Percentiles rank a stretch among this genome's conserved stretches.
These are phyloP conservation scores for Boloria euphrosyne DNA, from an alignment of 2,888 invertebrate species.

Conservation along the genomic window DNA sequence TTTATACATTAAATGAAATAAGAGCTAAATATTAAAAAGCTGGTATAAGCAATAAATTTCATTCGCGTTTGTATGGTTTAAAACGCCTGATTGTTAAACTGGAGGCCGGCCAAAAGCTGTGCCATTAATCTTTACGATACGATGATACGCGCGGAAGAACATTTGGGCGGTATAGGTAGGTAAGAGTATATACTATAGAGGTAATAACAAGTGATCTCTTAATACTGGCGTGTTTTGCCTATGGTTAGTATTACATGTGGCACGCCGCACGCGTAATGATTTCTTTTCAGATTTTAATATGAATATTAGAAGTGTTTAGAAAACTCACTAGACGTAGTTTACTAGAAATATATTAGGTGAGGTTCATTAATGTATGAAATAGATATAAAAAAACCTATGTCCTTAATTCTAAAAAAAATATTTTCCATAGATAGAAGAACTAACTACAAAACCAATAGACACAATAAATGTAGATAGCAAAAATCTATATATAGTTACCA, in stretches of 20 bases:
- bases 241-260: background rate
- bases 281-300: no score
- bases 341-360: no score
- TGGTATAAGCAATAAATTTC: conserved; percentile 65
- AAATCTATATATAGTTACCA: no score
- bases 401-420: no score
- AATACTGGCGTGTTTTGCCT: conserved; percentile 6
- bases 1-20: conserved; percentile 56
- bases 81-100: conserved; percentile 72
- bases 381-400: no score
- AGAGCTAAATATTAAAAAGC: conserved; percentile 61
- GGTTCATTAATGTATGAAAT: no score
- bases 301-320: no score
- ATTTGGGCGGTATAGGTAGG: conserved; percentile 22
- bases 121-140: conserved; percentile 45
- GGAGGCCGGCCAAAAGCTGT: conserved; percentile 65
- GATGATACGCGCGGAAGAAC: conserved; percentile 46
- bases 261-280: background rate
- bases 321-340: no score
- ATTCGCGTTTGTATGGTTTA: conserved; percentile 61
- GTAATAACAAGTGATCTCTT: conserved; percentile 26
- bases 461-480: no score
- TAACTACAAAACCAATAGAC: no score
- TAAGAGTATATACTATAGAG: no score
- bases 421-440: no score